Conservation (phyloP, 2,113 vertebrate species). For the Siphamia tubifer region DNA sequence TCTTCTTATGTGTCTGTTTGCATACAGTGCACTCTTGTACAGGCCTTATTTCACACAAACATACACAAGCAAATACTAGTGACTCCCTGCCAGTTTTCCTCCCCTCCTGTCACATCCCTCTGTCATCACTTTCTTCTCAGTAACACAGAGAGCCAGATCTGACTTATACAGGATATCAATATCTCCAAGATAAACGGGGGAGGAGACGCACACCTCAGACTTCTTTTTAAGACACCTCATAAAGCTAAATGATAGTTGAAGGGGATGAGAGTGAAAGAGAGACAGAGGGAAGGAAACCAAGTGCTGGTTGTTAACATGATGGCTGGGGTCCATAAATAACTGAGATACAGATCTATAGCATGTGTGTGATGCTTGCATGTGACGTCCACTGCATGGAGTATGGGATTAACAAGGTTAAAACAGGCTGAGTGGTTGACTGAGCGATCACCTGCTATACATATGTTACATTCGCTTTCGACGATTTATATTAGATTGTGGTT, state of each 20-base stretch:
- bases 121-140: conserved; percentile 66
- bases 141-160: conserved; percentile 47
- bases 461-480: conserved; percentile 5
- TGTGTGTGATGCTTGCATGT: conserved; percentile 23
- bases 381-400: conserved; percentile 12
- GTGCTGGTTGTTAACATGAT: conserved; percentile 65
- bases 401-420: conserved; percentile 54
- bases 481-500: conserved; percentile 33
- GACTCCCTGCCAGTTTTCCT: conserved; percentile 48
- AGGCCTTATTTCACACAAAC: conserved; percentile 34
- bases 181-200: conserved; percentile 58
- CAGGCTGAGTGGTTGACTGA: conserved; percentile 33
- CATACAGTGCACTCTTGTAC: conserved; percentile 49
- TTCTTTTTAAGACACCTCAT: conserved; percentile 77
- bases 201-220: conserved; percentile 33
- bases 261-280: conserved; percentile 50
- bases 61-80: conserved; percentile 19
- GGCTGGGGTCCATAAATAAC: conserved; percentile 72
- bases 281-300: conserved; percentile 35
- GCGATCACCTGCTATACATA: conserved; percentile 21
- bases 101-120: conserved; percentile 46
- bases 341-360: conserved; percentile 49
- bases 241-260: conserved; percentile 81
- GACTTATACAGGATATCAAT: conserved; percentile 75
- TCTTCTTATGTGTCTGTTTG: conserved; percentile 44